phyloP scores from a whole-genome alignment of 2,888 invertebrate genomes.

The Lamellibrachia satsuma region DNA sequence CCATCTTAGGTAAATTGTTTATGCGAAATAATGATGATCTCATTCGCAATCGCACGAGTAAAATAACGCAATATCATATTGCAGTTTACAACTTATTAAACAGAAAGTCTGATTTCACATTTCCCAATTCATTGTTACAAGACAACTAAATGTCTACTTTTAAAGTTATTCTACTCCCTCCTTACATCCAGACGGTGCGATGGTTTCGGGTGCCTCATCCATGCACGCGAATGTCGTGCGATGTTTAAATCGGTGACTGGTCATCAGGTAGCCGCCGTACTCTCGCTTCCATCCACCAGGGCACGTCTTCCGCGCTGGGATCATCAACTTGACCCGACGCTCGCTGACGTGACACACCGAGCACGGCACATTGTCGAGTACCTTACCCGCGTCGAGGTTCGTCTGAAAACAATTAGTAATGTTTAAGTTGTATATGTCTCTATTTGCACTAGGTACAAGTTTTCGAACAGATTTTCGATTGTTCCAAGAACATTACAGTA shows the following conservation, averaged over 20 bases:
- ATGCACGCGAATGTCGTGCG: constrained; percentile 37
- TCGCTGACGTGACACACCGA: constrained; percentile 36
- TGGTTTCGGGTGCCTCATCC: constrained; percentile 40
- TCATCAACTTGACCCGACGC: constrained; percentile 35
- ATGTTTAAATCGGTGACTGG: constrained; percentile 28
- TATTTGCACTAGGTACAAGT: neutral
- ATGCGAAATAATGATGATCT: too few species aligned
- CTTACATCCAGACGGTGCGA: constrained; percentile 33
- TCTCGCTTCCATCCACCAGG: constrained; percentile 43
- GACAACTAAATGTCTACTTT: too few species aligned
- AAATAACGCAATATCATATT: too few species aligned
- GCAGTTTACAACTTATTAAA: too few species aligned
- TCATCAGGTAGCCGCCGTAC: constrained; percentile 45
- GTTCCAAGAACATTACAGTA: too few species aligned
- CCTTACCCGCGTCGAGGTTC: constrained; percentile 7
- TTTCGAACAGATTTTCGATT: too few species aligned
- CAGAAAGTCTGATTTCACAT: too few species aligned
- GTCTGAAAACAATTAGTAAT: neutral
- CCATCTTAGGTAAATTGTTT: too few species aligned
- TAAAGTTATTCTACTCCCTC: constrained; percentile 21
- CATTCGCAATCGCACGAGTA: too few species aligned
- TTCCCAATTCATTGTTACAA: too few species aligned
- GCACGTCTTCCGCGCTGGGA: constrained; percentile 40
- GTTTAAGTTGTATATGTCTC: neutral
- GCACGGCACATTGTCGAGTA: constrained; percentile 40